Evolutionary conservation across 2,113 vertebrate species (phyloP).

Genomic region (Pluvianellus socialis): DNA sequence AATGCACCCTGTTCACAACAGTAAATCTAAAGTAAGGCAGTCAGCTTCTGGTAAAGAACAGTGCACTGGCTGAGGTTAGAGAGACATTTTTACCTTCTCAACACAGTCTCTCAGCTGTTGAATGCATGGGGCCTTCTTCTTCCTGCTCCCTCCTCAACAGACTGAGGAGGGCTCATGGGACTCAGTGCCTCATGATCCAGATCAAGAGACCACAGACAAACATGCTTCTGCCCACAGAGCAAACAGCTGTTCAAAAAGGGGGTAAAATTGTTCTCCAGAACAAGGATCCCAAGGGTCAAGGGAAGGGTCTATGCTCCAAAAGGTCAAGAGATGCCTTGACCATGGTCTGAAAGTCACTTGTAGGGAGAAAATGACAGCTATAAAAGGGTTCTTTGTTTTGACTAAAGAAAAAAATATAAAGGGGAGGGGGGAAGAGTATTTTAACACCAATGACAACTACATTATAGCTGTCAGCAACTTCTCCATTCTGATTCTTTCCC

Average conservation of each 20-base stretch:
- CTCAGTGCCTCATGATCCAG: not conserved
- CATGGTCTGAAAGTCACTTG: not conserved
- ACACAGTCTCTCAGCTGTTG: not conserved
- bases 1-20: not conserved
- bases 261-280: not conserved
- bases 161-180: not conserved
- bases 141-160: not conserved
- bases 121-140: not conserved
- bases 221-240: not conserved
- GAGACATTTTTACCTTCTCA: not conserved
- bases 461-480: not conserved
- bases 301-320: not conserved
- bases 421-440: too few relatives aligned
- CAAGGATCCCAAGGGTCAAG: not conserved
- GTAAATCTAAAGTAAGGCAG: not conserved
- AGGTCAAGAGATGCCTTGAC: not conserved
- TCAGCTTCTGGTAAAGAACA: not conserved
- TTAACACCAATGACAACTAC: not conserved
- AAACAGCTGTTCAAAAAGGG: not conserved
- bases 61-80: not conserved
- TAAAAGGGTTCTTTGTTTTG: not conserved
- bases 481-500: not conserved
- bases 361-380: not conserved
- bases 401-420: not conserved
- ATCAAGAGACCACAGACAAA: not conserved